A percentile compares a stretch with the other conserved stretches of the same genome.
phyloP scores from a whole-genome alignment of 2,888 invertebrate genomes.

The Choreutis nemorana region DNA sequence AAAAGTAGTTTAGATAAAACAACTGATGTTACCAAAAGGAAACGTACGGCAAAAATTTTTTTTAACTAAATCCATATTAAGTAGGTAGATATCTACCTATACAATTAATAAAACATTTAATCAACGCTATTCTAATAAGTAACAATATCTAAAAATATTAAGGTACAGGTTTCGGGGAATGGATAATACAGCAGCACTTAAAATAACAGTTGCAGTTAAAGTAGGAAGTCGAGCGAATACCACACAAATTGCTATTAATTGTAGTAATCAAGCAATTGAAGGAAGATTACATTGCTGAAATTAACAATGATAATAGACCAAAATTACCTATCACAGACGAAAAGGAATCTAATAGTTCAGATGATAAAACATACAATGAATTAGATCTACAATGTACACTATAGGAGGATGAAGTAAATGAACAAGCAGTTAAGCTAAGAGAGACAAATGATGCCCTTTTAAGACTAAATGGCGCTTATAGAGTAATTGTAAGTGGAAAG shows the following conservation, averaged over 20 bases:
- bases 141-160: no score
- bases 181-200: constrained; percentile 1
- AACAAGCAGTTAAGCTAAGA: constrained; percentile 25
- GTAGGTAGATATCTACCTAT: no score
- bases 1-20: no score
- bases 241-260: constrained; percentile 61
- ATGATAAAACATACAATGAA: constrained; percentile 19
- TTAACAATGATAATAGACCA: constrained; percentile 39
- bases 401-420: constrained; percentile 31
- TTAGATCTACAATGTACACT: constrained; percentile 12
- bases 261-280: constrained; percentile 59
- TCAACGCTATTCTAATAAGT: no score
- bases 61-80: no score
- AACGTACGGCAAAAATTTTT: no score
- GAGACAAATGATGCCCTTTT: constrained; percentile 36
- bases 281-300: constrained; percentile 50
- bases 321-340: constrained; percentile 13
- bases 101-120: no score
- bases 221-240: constrained; percentile 53
- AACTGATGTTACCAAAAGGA: no score
- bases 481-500: constrained; percentile 17
- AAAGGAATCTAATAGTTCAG: constrained; percentile 16
- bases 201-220: constrained; percentile 7
- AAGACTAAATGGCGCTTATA: constrained; percentile 32
- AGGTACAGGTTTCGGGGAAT: background rate